phyloP scores from a whole-genome alignment of 2,113 vertebrate genomes.

The Solea solea region DNA sequence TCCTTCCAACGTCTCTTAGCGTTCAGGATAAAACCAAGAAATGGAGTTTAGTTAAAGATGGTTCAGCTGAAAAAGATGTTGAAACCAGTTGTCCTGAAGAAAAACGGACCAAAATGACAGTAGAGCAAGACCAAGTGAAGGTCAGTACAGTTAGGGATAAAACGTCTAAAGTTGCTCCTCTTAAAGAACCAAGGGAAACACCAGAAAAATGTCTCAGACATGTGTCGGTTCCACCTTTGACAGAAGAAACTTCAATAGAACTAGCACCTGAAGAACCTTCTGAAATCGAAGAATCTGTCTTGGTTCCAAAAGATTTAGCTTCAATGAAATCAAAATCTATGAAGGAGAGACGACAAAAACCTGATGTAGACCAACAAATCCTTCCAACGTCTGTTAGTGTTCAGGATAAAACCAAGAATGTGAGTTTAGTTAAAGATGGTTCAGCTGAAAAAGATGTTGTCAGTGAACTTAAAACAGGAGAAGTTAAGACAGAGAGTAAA shows the following conservation, averaged over 20 bases:
- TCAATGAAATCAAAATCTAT: background rate
- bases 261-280: background rate
- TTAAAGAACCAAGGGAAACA: background rate
- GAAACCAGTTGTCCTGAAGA: background rate
- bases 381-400: too few relatives aligned
- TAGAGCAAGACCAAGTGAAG: background rate
- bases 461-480: too few relatives aligned
- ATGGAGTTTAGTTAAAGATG: background rate
- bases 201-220: background rate
- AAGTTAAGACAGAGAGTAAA: background rate
- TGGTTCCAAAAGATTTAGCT: background rate
- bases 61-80: background rate
- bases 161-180: conserved; percentile 7
- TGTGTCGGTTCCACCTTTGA: background rate
- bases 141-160: conserved; percentile 2
- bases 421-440: background rate
- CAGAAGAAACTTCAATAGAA: background rate
- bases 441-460: background rate
- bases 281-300: background rate
- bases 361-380: too few relatives aligned
- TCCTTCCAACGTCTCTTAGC: too few relatives aligned
- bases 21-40: background rate
- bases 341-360: background rate
- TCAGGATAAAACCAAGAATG: background rate
- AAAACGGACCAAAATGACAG: background rate